phyloP scores from a whole-genome alignment of 2,113 vertebrate species.

The Strix aluco region DNA sequence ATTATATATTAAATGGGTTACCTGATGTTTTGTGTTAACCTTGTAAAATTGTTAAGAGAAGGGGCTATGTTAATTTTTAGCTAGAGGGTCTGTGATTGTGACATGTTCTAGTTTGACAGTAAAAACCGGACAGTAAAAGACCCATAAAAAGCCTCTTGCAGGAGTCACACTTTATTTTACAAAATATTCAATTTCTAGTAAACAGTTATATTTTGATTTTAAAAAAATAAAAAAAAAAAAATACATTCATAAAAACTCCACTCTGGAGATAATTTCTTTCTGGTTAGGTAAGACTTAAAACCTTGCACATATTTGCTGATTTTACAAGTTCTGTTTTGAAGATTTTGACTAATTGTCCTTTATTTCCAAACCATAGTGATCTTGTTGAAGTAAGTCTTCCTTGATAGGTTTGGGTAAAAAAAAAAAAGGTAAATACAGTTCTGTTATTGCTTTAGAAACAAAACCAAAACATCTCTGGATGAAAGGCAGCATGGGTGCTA shows the following conservation, averaged over 20 bases:
- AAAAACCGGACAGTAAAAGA: background rate
- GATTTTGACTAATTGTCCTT: background rate
- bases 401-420: constrained; percentile 18
- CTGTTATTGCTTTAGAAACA: background rate
- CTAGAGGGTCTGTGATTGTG: background rate
- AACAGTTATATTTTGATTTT: background rate
- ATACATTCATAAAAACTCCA: background rate
- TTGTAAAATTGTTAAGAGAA: background rate
- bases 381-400: constrained; percentile 17
- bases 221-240: background rate
- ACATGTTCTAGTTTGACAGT: fast-evolving
- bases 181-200: background rate
- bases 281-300: background rate
- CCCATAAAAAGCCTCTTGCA: background rate
- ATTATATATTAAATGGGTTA: fast-evolving
- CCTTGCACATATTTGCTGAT: background rate
- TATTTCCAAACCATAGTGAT: background rate
- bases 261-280: background rate
- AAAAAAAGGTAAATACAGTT: background rate
- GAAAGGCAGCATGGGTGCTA: background rate
- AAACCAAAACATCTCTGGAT: background rate
- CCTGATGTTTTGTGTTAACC: background rate
- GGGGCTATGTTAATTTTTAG: background rate
- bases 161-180: background rate
- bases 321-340: background rate